Conservation (phyloP, 2,797 vertebrate species). For the Microcaecilia unicolor region DNA sequence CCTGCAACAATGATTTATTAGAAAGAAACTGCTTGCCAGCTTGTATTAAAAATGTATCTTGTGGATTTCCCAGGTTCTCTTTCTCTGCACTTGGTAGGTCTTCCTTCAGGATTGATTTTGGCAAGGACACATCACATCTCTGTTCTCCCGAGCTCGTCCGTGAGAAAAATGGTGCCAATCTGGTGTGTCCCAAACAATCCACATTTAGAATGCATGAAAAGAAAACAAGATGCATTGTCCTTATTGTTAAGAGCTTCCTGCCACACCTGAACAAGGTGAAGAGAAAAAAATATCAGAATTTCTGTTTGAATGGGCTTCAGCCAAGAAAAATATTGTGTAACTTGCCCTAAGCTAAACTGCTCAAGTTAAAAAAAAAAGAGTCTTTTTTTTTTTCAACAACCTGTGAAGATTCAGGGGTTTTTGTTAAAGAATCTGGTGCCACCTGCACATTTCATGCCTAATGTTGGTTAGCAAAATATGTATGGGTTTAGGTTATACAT, state of each 20-base stretch:
- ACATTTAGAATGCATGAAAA: constrained; percentile 9
- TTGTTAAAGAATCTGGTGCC: no score
- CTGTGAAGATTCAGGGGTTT: no score
- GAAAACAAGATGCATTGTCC: constrained; percentile 9
- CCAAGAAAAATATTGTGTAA: constrained; percentile 16
- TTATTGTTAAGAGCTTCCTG: constrained; percentile 26
- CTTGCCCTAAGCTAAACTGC: neutral
- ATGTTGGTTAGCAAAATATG: no score
- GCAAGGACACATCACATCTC: constrained; percentile 5
- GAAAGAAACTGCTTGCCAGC: no score
- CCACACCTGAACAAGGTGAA: constrained; percentile 17
- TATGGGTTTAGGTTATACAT: no score
- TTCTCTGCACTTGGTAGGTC: constrained; percentile 8
- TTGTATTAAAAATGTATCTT: no score
- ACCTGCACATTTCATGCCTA: no score
- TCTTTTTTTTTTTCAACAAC: no score
- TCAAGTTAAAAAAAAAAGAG: neutral
- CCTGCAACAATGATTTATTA: no score
- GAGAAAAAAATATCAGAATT: constrained; percentile 10
- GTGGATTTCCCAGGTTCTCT: no score
- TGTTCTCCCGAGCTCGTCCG: constrained; percentile 12
- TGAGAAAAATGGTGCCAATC: constrained; percentile 6
- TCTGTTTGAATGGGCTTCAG: constrained; percentile 10
- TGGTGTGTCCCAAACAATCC: neutral
- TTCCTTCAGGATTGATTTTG: constrained; percentile 8